phyloP scores from a whole-genome alignment of 2,797 vertebrate genomes.

The Bryconaethiops microstoma region DNA sequence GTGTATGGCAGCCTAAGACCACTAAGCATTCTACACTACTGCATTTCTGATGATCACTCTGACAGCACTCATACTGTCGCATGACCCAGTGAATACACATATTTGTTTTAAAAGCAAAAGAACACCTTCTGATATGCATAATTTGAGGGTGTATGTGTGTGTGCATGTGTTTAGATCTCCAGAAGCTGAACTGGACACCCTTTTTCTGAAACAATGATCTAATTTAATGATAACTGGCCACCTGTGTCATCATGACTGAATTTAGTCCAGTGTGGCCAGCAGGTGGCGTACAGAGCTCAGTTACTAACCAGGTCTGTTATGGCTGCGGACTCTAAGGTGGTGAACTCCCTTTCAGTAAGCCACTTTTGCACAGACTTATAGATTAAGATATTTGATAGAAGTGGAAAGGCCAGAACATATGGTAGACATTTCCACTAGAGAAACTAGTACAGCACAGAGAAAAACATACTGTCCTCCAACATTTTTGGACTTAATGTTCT shows the following conservation, averaged over 20 bases:
- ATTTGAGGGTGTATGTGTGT: too few relatives aligned
- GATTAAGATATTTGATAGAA: neutral
- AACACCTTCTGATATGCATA: too few relatives aligned
- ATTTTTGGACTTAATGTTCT: slow-evolving; percentile 46
- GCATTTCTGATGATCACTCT: too few relatives aligned
- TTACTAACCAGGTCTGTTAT: slow-evolving; percentile 33
- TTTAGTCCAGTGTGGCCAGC: slow-evolving; percentile 60
- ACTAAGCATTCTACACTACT: too few relatives aligned
- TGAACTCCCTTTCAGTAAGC: slow-evolving; percentile 11
- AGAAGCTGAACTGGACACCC: neutral
- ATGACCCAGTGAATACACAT: too few relatives aligned
- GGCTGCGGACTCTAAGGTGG: slow-evolving; percentile 11
- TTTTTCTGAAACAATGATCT: slow-evolving; percentile 15
- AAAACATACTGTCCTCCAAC: slow-evolving; percentile 7
- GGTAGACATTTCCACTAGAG: slow-evolving; percentile 23
- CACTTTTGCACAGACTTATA: neutral
- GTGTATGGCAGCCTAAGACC: too few relatives aligned
- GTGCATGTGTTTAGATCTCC: neutral
- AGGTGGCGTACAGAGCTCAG: slow-evolving; percentile 64
- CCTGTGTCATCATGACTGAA: slow-evolving; percentile 13
- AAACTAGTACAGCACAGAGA: slow-evolving; percentile 26
- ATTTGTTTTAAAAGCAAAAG: too few relatives aligned
- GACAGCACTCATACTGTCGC: too few relatives aligned
- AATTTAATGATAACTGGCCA: neutral
- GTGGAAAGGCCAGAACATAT: slow-evolving; percentile 30